A percentile compares a stretch with the other conserved stretches of the same genome.
These are phyloP conservation scores for Lithophane leautieri DNA, from an alignment of 2,888 invertebrate genomes.

Conservation along the genomic window DNA sequence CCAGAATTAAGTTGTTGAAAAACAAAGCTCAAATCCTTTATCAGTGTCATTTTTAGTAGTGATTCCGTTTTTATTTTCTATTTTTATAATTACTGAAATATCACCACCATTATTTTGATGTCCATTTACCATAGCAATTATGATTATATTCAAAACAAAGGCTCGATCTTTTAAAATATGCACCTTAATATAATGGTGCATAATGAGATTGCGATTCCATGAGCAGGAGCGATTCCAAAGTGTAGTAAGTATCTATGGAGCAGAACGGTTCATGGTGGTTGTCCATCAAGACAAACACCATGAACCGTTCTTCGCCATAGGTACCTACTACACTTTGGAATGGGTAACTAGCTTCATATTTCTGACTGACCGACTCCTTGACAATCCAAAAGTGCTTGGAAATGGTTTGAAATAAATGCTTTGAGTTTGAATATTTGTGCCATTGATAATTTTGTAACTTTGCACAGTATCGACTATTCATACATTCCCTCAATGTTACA, in stretches of 20 bases:
- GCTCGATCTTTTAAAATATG: neutral
- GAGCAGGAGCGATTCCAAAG: too few relatives aligned
- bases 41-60: neutral
- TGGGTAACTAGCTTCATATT: too few relatives aligned
- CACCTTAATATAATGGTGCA: neutral
- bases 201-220: too few relatives aligned
- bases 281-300: neutral
- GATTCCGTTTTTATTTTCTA: neutral
- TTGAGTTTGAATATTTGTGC: neutral
- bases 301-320: too few relatives aligned
- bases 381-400: too few relatives aligned
- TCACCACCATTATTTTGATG: too few relatives aligned
- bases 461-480: constrained; percentile 3
- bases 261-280: too few relatives aligned
- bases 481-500: constrained; percentile 5
- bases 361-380: too few relatives aligned
- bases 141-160: neutral
- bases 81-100: neutral
- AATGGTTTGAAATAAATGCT: too few relatives aligned
- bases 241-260: too few relatives aligned
- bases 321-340: too few relatives aligned
- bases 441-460: neutral
- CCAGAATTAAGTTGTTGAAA: neutral
- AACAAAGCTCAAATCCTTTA: neutral
- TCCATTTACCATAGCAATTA: neutral